These are phyloP conservation scores for Blastomussa wellsi DNA, from an alignment of 92 coral and sea anemone species.

Conservation along the genomic window DNA sequence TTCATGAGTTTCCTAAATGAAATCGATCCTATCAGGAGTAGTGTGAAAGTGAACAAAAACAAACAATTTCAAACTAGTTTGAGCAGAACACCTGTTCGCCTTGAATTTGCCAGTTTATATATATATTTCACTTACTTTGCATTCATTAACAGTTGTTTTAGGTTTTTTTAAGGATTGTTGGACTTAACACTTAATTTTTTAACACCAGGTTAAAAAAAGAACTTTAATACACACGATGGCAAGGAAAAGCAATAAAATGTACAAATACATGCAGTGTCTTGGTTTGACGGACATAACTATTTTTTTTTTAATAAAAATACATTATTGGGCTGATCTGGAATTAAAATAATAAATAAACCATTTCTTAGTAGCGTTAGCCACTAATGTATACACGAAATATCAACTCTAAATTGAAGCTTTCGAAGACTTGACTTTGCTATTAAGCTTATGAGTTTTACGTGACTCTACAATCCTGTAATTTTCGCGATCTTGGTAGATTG, in stretches of 20 bases:
- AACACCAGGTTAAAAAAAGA: not conserved
- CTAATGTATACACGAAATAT: not conserved
- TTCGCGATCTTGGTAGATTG: not conserved
- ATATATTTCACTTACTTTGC: slow-evolving; percentile 11
- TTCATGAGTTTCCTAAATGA: not conserved
- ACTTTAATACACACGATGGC: too few species aligned
- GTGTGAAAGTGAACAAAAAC: not conserved
- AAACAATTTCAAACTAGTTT: not conserved
- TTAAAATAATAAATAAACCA: slow-evolving; percentile 18
- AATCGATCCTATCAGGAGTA: too few species aligned
- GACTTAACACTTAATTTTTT: not conserved
- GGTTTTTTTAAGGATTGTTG: not conserved
- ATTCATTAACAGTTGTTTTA: not conserved
- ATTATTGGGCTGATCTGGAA: not conserved
- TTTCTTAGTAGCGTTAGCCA: not conserved
- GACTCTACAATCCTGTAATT: not conserved
- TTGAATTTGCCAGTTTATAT: not conserved
- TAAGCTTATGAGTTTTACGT: not conserved
- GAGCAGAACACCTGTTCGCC: not conserved
- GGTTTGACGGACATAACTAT: too few species aligned
- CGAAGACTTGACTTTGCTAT: too few species aligned
- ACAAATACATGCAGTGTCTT: too few species aligned
- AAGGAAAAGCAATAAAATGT: too few species aligned
- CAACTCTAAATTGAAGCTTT: not conserved
- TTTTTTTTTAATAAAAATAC: not conserved